Percentiles rank a stretch among this genome's conserved stretches.
Conservation (phyloP, 2,888 invertebrate genomes). For the Oscheius myriophilus region DNA sequence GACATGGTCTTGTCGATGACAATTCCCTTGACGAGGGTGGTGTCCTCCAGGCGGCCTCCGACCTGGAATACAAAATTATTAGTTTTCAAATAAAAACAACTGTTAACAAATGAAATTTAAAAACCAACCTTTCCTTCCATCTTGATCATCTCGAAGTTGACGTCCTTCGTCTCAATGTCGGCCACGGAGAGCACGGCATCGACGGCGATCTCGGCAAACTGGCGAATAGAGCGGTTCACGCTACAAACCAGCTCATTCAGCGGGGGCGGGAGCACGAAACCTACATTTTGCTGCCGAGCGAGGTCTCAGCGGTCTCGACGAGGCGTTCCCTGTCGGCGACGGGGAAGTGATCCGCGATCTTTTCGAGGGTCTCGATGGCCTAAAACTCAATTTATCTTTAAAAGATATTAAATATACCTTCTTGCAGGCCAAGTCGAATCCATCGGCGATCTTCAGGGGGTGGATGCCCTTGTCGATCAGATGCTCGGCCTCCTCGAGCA, state of each 20-base stretch:
- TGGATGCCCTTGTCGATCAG: slow-evolving; percentile 96
- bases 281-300: slow-evolving; percentile 94
- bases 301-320: slow-evolving; percentile 95
- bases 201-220: slow-evolving; percentile 99
- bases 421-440: slow-evolving; percentile 94
- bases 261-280: slow-evolving; percentile 6
- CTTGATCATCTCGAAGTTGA: slow-evolving; percentile 98
- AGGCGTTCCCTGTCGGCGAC: slow-evolving; percentile 86
- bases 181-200: slow-evolving; percentile 95
- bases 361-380: slow-evolving; percentile 77
- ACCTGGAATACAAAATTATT: slow-evolving; percentile 74
- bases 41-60: slow-evolving; percentile 95
- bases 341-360: slow-evolving; percentile 88
- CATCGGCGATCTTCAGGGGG: slow-evolving; percentile 97
- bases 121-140: slow-evolving; percentile 87
- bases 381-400: slow-evolving; percentile 10
- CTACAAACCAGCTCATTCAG: slow-evolving; percentile 71
- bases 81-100: too few relatives aligned
- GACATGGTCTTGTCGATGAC: slow-evolving; percentile 89
- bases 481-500: slow-evolving; percentile 91
- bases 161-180: slow-evolving; percentile 89
- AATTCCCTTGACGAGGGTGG: slow-evolving; percentile 93
- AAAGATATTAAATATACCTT: slow-evolving; percentile 74
- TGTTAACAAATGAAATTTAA: too few relatives aligned
- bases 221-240: slow-evolving; percentile 92